phyloP scores from a whole-genome alignment of 30 jellyfish, hydroid and myxozoan species.

The Hydra vulgaris region DNA sequence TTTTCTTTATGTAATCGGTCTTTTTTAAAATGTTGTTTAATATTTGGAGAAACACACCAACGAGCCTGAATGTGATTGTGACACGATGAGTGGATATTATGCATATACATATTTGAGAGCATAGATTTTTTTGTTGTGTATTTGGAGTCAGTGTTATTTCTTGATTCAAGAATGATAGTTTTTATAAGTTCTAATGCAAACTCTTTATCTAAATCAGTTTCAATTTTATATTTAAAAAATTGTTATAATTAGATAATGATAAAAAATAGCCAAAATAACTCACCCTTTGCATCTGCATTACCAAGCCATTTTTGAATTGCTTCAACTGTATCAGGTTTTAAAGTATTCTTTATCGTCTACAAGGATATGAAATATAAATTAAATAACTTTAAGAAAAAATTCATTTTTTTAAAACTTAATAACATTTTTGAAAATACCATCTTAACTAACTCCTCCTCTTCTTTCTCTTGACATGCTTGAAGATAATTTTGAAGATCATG shows the following conservation, averaged over 20 bases:
- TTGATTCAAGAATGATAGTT: neutral
- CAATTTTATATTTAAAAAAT: no score
- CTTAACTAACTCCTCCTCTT: neutral
- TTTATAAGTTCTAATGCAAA: neutral
- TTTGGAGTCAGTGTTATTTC: neutral
- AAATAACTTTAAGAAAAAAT: neutral
- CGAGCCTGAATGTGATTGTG: neutral
- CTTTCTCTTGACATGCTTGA: neutral
- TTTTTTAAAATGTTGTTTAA: neutral
- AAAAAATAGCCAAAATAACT: neutral
- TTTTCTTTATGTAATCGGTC: neutral
- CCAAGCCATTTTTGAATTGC: constrained; percentile 37
- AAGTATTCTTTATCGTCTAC: constrained; percentile 24
- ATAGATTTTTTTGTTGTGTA: neutral
- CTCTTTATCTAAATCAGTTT: neutral
- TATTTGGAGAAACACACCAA: neutral
- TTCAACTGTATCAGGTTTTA: constrained; percentile 44
- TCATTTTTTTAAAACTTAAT: neutral
- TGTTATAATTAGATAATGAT: no score
- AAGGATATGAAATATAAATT: neutral
- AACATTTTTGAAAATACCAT: neutral
- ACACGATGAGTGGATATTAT: neutral
- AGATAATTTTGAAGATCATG: neutral
- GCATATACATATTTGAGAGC: neutral
- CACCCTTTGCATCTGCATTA: constrained; percentile 30